These are phyloP conservation scores for Ceyx margarethae DNA, from an alignment of 2,113 vertebrate genomes.

Conservation along the genomic window DNA sequence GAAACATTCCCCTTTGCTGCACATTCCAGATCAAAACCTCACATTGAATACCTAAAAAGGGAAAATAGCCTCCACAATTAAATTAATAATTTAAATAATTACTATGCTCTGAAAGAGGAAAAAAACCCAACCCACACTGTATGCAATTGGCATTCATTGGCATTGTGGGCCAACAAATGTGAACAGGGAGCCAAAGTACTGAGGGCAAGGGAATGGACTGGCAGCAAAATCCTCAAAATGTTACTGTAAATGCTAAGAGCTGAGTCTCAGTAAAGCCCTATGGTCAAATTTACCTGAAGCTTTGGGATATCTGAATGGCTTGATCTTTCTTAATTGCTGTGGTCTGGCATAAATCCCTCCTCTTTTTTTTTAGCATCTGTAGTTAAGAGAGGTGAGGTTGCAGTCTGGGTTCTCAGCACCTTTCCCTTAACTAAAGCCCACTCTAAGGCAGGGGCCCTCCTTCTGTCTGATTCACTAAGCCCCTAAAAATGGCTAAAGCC, in stretches of 20 bases:
- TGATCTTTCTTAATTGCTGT: neutral
- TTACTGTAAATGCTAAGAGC: neutral
- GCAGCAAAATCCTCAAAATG: neutral
- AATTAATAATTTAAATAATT: neutral
- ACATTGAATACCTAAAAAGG: accelerated
- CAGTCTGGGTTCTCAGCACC: neutral
- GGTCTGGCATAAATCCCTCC: neutral
- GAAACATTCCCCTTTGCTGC: neutral
- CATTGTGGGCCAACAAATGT: neutral
- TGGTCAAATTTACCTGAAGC: neutral
- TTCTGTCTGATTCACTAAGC: neutral
- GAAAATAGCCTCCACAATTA: neutral
- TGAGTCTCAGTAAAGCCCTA: neutral
- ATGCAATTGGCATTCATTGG: neutral
- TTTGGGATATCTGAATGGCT: neutral
- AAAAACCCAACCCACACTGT: neutral
- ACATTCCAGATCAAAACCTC: neutral
- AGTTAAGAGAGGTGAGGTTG: neutral
- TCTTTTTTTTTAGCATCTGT: neutral
- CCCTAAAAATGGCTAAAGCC: neutral
- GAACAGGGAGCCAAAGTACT: neutral
- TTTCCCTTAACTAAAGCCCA: accelerated
- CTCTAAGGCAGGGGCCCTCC: neutral
- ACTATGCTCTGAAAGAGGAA: neutral
- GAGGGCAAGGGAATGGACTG: neutral